A percentile compares a stretch with the other conserved stretches of the same genome.
Conservation (phyloP, 2,113 vertebrate genomes). For the Perognathus longimembris region DNA sequence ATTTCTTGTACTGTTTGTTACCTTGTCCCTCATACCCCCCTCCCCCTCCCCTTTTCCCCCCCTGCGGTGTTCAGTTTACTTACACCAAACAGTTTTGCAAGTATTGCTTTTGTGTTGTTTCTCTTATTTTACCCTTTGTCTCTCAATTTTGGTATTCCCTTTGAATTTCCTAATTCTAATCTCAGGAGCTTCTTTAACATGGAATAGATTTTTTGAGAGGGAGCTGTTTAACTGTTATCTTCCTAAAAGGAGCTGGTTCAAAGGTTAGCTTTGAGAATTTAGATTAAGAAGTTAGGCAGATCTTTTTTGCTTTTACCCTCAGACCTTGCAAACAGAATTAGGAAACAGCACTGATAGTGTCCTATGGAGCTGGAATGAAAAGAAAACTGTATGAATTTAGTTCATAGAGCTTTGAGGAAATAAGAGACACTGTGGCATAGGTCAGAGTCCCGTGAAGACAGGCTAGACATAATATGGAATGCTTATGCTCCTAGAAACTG, state of each 20-base stretch:
- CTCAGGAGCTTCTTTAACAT: background rate
- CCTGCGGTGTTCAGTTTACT: no score
- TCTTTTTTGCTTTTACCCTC: background rate
- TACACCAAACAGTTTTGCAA: no score
- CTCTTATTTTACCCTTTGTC: no score
- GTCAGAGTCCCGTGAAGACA: background rate
- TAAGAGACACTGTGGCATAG: background rate
- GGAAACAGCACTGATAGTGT: background rate
- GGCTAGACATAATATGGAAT: background rate
- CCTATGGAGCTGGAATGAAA: background rate
- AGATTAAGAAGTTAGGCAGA: background rate
- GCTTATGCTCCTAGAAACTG: background rate
- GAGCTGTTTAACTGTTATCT: background rate
- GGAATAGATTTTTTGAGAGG: slow-evolving; percentile 10
- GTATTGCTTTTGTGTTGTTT: no score
- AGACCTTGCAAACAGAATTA: slow-evolving; percentile 14
- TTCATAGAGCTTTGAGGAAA: slow-evolving; percentile 11
- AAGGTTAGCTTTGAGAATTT: slow-evolving; percentile 4
- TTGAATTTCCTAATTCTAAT: no score
- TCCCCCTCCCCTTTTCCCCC: no score
- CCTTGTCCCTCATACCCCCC: no score
- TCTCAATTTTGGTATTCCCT: no score
- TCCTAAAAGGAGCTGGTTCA: background rate
- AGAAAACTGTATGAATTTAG: background rate
- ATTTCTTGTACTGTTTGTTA: no score